Evolutionary conservation across 2,888 invertebrate species (phyloP).

Genomic region (Eupithecia exiguata): DNA sequence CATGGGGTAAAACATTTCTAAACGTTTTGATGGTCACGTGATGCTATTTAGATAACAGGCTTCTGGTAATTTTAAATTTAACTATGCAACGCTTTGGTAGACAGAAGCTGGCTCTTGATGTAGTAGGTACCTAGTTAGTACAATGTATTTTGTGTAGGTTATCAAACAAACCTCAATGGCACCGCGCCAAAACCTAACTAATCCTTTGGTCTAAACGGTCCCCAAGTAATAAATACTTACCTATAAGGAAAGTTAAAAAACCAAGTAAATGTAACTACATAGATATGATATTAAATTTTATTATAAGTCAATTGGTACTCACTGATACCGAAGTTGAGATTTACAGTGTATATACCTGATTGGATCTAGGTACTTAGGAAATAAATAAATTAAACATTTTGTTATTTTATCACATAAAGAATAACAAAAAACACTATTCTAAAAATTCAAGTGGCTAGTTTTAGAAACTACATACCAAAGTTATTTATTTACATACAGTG

Average conservation of each 20-base stretch:
- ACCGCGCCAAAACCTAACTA: not conserved
- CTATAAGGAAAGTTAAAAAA: not conserved
- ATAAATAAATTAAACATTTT: constrained; percentile 23
- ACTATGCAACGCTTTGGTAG: no score
- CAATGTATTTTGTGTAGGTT: no score
- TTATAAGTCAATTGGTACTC: constrained; percentile 12
- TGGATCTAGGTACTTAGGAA: constrained; percentile 8
- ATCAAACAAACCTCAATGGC: not conserved
- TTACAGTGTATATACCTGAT: constrained; percentile 9
- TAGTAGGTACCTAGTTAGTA: no score
- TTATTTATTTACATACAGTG: constrained; percentile 12
- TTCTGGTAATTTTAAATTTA: no score
- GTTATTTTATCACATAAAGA: constrained; percentile 29
- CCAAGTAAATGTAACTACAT: not conserved
- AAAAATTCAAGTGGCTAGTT: constrained; percentile 19
- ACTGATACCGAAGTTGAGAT: constrained; percentile 10
- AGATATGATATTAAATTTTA: constrained; percentile 2
- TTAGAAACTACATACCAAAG: constrained; percentile 17
- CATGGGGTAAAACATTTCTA: no score
- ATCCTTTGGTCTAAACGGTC: no score
- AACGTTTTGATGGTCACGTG: no score
- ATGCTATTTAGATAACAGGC: no score
- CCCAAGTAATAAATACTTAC: no score
- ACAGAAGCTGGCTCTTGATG: no score
- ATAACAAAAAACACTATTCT: constrained; percentile 25